Evolutionary conservation across 2,113 vertebrate species (phyloP).

Genomic region (Poicephalus gulielmi): DNA sequence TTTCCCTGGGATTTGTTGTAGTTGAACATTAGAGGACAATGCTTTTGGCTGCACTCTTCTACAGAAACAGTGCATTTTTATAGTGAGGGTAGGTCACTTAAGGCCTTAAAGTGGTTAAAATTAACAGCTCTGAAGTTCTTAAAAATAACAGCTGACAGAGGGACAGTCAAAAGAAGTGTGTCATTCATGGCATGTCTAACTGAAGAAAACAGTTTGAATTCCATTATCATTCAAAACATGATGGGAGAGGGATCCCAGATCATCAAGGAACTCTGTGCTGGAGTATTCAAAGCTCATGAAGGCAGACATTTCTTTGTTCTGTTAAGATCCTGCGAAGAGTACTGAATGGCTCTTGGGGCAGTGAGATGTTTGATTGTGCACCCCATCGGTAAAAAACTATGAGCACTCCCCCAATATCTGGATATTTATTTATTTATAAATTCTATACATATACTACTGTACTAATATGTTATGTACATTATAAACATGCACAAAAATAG

Average conservation of each 20-base stretch:
- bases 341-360: background rate
- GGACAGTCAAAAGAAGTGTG: background rate
- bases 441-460: background rate
- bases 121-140: background rate
- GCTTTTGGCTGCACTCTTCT: background rate
- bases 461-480: background rate
- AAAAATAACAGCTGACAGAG: background rate
- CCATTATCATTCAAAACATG: background rate
- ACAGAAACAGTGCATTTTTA: background rate
- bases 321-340: background rate
- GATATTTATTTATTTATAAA: background rate
- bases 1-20: background rate
- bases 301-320: background rate
- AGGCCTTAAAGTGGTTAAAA: background rate
- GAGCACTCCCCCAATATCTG: background rate
- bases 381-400: background rate
- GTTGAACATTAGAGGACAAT: background rate
- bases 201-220: background rate
- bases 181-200: background rate
- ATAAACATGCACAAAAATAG: background rate
- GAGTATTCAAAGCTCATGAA: background rate
- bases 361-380: accelerated
- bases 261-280: background rate
- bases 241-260: background rate
- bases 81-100: background rate